These are phyloP conservation scores for Diadromus collaris DNA, from an alignment of 2,888 invertebrate genomes.

Conservation along the genomic window DNA sequence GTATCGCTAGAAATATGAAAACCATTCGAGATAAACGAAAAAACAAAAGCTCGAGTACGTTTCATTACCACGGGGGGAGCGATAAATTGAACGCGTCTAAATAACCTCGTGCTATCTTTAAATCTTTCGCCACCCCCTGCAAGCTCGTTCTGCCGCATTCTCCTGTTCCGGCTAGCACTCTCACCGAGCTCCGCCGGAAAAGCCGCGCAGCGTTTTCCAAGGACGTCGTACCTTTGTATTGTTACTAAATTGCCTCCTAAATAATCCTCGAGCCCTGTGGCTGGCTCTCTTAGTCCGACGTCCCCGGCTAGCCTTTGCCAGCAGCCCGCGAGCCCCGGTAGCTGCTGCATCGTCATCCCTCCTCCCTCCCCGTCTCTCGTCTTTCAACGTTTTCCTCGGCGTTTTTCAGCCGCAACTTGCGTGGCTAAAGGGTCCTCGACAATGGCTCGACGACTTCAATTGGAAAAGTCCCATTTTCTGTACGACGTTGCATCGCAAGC, in stretches of 20 bases:
- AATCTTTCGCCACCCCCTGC: conserved; percentile 26
- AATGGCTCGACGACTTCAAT: conserved; percentile 46
- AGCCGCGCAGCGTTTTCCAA: conserved; percentile 22
- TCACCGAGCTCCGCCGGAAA: conserved; percentile 19
- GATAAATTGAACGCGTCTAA: conserved; percentile 40
- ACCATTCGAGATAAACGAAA: neutral
- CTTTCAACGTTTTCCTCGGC: conserved; percentile 23
- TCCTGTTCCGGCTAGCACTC: conserved; percentile 9
- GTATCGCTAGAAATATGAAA: conserved; percentile 14
- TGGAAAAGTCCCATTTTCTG: conserved; percentile 18
- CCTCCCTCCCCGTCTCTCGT: conserved; percentile 4
- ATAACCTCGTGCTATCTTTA: conserved; percentile 45
- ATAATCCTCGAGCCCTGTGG: conserved; percentile 58
- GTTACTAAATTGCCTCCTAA: conserved; percentile 65
- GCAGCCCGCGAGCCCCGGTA: conserved; percentile 2
- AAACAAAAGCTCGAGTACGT: conserved; percentile 15
- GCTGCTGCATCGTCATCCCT: neutral
- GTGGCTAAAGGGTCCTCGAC: conserved; percentile 13
- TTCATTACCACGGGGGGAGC: conserved; percentile 24
- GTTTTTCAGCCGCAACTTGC: conserved; percentile 42
- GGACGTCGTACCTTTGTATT: conserved; percentile 57
- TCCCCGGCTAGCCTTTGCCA: conserved; percentile 34
- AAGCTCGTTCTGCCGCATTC: conserved; percentile 16
- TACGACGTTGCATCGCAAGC: neutral
- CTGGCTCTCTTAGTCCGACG: conserved; percentile 29